These are phyloP conservation scores for Drosophila tani DNA, from an alignment of 1,140 invertebrate genomes.

Conservation along the genomic window DNA sequence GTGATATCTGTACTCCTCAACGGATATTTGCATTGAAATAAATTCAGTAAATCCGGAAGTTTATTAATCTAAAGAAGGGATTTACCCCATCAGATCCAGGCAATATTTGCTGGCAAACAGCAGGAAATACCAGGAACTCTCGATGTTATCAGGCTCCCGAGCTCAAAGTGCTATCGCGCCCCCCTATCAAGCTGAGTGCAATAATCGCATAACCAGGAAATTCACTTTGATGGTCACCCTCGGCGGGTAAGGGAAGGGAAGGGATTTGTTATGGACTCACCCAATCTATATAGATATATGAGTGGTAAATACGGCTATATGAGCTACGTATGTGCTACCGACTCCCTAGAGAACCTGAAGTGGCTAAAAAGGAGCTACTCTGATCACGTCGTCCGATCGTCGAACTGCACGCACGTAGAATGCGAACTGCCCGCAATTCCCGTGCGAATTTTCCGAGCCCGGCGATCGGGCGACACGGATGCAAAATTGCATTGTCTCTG, in stretches of 20 bases:
- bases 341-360: conserved; percentile 27
- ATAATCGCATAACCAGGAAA: conserved; percentile 46
- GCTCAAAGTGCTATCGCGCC: conserved; percentile 21
- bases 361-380: conserved; percentile 31
- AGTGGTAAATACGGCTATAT: conserved; percentile 12
- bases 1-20: too few species aligned
- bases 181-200: conserved; percentile 29
- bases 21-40: neutral
- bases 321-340: conserved; percentile 1
- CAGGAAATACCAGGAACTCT: conserved; percentile 45
- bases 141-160: conserved; percentile 21
- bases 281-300: conserved; percentile 33
- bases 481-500: conserved; percentile 45
- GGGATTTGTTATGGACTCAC: conserved; percentile 29
- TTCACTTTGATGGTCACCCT: conserved; percentile 26
- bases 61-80: neutral
- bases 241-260: neutral
- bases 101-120: neutral
- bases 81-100: neutral
- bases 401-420: conserved; percentile 65
- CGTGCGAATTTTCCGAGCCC: conserved; percentile 61
- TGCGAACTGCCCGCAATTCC: conserved; percentile 58
- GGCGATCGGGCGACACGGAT: conserved; percentile 72
- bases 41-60: neutral
- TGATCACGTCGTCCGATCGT: conserved; percentile 41